Conservation (phyloP, 2,888 invertebrate species). For the Tyria jacobaeae region DNA sequence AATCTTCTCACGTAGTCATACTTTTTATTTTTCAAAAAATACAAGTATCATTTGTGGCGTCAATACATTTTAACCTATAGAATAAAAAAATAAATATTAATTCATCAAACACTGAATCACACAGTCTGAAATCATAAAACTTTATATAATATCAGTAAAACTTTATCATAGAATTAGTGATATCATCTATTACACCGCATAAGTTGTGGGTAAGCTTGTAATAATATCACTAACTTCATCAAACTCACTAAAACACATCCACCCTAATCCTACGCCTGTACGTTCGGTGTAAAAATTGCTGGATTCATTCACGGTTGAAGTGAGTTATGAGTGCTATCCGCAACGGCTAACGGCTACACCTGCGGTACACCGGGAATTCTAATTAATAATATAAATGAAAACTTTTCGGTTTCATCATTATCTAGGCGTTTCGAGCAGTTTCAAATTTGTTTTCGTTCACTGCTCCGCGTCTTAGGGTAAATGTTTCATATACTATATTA, state of each 20-base stretch:
- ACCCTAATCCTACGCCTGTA: slow-evolving; percentile 42
- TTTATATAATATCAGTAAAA: neutral
- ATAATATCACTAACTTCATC: slow-evolving; percentile 40
- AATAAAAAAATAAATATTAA: no score
- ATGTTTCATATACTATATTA: no score
- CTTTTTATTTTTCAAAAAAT: no score
- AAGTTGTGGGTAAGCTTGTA: slow-evolving; percentile 19
- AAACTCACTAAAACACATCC: slow-evolving; percentile 45
- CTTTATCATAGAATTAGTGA: neutral
- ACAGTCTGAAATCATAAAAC: no score
- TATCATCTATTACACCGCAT: neutral
- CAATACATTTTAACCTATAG: no score
- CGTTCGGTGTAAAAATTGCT: slow-evolving; percentile 61
- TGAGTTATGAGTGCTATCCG: slow-evolving; percentile 51
- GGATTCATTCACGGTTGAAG: slow-evolving; percentile 63
- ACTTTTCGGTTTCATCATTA: neutral
- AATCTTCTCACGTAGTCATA: no score
- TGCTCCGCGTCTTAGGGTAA: no score
- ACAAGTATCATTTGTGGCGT: no score
- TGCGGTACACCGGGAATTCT: slow-evolving; percentile 31
- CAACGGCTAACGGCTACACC: slow-evolving; percentile 32
- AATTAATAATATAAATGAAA: slow-evolving; percentile 1
- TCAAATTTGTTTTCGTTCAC: no score
- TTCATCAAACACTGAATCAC: neutral
- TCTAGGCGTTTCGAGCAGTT: no score